Conservation (phyloP, 2,888 invertebrate species). For the Eurois occulta region DNA sequence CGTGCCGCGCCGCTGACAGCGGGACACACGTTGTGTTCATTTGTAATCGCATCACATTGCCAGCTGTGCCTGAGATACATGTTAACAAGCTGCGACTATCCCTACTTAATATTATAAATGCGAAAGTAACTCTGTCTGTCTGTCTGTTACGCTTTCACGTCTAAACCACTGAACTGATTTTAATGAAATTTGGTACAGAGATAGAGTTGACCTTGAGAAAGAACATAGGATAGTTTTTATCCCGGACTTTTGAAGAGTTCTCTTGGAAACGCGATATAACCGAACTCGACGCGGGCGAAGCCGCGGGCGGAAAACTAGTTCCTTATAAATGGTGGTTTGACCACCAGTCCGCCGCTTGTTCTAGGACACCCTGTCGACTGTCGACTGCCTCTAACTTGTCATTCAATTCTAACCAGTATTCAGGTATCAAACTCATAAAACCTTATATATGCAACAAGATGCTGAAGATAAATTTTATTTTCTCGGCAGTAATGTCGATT, state of each 20-base stretch:
- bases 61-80: constrained; percentile 7
- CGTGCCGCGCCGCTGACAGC: background rate
- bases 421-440: constrained; percentile 36
- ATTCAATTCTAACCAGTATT: constrained; percentile 33
- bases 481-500: constrained; percentile 26
- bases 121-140: no score
- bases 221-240: no score
- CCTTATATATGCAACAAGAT: constrained; percentile 40
- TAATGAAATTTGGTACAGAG: no score
- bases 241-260: no score
- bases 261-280: no score
- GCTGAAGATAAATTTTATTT: constrained; percentile 38
- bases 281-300: no score
- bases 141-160: no score
- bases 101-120: no score
- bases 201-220: no score
- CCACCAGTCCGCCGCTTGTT: background rate
- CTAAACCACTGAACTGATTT: no score
- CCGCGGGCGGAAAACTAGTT: no score
- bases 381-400: constrained; percentile 16
- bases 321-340: constrained; percentile 8
- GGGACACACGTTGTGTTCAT: constrained; percentile 8
- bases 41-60: constrained; percentile 4
- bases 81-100: constrained; percentile 33
- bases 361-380: background rate